phyloP scores from a whole-genome alignment of 2,888 invertebrate genomes.

The Caenorhabditis afra region DNA sequence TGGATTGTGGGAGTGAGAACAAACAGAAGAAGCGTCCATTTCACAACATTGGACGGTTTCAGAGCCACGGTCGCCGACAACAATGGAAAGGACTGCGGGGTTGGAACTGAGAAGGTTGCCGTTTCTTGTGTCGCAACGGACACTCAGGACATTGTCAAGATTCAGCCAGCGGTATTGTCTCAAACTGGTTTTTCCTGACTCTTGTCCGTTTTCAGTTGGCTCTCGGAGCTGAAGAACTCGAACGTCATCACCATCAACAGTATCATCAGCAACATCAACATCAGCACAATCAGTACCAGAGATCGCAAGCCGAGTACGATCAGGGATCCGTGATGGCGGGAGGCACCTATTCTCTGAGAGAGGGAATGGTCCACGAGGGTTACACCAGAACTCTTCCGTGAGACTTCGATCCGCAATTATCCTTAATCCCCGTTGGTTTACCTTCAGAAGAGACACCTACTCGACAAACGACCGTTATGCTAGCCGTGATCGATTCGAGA shows the following conservation, averaged over 20 bases:
- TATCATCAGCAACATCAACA: conserved; percentile 24
- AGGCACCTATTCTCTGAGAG: conserved; percentile 63
- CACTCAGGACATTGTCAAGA: conserved; percentile 56
- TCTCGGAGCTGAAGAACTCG: conserved; percentile 34
- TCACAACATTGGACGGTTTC: conserved; percentile 38
- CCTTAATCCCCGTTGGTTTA: not conserved
- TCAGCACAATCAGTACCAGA: conserved; percentile 30
- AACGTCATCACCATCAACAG: conserved; percentile 22
- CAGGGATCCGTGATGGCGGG: conserved; percentile 51
- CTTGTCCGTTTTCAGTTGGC: conserved; percentile 31
- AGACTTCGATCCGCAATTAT: not conserved
- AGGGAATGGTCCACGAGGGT: conserved; percentile 62
- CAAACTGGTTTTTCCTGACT: not conserved
- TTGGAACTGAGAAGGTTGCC: conserved; percentile 50
- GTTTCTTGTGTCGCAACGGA: conserved; percentile 53
- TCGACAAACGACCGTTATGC: conserved; percentile 32
- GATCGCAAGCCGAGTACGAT: conserved; percentile 26
- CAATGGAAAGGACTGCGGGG: conserved; percentile 47
- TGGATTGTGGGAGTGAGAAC: conserved; percentile 27
- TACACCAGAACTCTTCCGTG: conserved; percentile 57
- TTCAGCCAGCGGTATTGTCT: conserved; percentile 49
- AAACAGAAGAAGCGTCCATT: conserved; percentile 30
- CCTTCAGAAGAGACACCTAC: conserved; percentile 34
- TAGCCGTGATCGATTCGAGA: conserved; percentile 42
- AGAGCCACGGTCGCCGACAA: conserved; percentile 43